A percentile compares a stretch with the other conserved stretches of the same genome.
Evolutionary conservation across 2,113 vertebrate species (phyloP).

Genomic region (Rhinopomastus cyanomelas): DNA sequence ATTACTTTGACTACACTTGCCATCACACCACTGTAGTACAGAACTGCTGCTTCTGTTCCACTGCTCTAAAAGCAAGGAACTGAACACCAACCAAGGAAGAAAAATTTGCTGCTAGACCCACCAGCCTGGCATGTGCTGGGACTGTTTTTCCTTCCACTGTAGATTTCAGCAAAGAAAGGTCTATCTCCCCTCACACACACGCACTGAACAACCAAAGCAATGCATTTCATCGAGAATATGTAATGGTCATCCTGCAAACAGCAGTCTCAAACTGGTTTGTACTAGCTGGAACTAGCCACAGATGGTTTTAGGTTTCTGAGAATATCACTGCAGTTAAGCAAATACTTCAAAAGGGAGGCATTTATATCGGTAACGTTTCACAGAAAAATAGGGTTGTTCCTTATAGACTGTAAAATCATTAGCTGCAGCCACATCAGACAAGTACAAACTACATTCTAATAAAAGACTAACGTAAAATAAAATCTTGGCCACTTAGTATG

Average conservation of each 20-base stretch:
- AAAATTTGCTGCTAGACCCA: background rate
- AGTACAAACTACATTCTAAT: background rate
- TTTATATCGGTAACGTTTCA: background rate
- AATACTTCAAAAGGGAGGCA: background rate
- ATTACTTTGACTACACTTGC: background rate
- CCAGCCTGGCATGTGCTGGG: background rate
- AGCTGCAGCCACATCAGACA: background rate
- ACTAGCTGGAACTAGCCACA: background rate
- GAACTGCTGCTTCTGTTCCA: background rate
- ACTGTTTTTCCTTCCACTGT: background rate
- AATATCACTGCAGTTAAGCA: background rate
- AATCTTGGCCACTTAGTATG: background rate
- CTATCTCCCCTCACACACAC: background rate
- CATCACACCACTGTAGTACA: background rate
- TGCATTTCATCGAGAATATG: background rate
- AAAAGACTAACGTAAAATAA: background rate
- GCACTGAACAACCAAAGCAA: background rate
- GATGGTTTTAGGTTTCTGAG: background rate
- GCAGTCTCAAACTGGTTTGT: background rate
- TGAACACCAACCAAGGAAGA: background rate
- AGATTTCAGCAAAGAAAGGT: background rate
- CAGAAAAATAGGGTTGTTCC: background rate
- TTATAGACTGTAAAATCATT: background rate
- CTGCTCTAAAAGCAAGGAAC: background rate
- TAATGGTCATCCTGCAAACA: background rate